These are phyloP conservation scores for Diaperis boleti DNA, from an alignment of 2,888 invertebrate species.

Conservation along the genomic window DNA sequence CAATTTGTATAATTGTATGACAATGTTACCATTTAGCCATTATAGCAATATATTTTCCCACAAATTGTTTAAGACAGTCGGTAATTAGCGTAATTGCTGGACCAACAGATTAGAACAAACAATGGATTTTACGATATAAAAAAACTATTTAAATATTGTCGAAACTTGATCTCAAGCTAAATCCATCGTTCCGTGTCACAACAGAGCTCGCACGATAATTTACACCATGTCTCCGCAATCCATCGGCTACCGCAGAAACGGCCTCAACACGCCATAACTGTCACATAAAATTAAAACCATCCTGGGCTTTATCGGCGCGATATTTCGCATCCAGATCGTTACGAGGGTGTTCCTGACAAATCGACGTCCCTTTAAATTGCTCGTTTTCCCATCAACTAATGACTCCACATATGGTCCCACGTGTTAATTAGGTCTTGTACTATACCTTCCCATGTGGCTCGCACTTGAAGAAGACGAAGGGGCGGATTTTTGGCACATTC, in stretches of 20 bases:
- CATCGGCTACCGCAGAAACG: slow-evolving; percentile 17
- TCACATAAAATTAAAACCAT: slow-evolving; percentile 39
- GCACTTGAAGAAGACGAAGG: slow-evolving; percentile 46
- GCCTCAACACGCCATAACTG: slow-evolving; percentile 37
- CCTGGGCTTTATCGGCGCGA: slow-evolving; percentile 14
- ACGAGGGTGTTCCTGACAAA: slow-evolving; percentile 50
- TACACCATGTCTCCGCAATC: no score
- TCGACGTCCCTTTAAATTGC: slow-evolving; percentile 52
- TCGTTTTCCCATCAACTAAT: slow-evolving; percentile 57
- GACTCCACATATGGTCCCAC: slow-evolving; percentile 56
- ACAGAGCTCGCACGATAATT: no score
- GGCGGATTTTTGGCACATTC: slow-evolving; percentile 49
- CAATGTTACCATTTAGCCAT: no score
- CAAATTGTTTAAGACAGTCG: no score
- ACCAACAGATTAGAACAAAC: no score
- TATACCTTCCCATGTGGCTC: slow-evolving; percentile 48
- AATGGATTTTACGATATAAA: no score
- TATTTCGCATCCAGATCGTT: slow-evolving; percentile 30
- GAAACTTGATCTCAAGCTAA: no score
- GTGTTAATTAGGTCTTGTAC: slow-evolving; percentile 55
- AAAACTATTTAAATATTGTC: no score
- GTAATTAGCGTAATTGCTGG: no score
- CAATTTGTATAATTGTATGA: no score
- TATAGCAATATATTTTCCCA: no score
- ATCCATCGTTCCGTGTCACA: no score